These are phyloP conservation scores for Phenganax stokvisi DNA, from an alignment of 92 coral and sea anemone genomes.

Conservation along the genomic window DNA sequence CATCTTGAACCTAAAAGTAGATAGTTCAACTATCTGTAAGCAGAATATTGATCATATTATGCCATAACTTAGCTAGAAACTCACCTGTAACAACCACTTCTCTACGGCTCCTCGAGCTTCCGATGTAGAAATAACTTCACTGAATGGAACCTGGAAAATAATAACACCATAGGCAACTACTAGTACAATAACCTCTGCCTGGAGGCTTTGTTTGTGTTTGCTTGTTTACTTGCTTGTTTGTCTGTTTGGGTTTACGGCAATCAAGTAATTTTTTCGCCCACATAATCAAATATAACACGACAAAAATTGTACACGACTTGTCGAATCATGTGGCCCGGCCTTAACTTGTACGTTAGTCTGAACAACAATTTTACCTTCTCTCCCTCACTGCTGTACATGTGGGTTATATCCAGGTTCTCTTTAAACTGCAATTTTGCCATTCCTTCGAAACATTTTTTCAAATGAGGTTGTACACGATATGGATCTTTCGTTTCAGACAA, in stretches of 20 bases:
- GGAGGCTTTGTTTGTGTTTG: background rate
- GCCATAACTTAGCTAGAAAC: background rate
- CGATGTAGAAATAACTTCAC: constrained; percentile 88
- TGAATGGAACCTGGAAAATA: constrained; percentile 71
- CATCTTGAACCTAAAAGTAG: constrained; percentile 68
- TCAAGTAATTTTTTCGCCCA: no score
- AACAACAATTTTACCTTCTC: constrained; percentile 62
- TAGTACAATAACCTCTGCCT: background rate
- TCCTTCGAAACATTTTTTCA: constrained; percentile 98
- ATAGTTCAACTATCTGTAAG: background rate
- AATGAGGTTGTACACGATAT: constrained; percentile 98
- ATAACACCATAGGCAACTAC: background rate
- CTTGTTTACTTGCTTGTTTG: no score
- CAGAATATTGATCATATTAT: background rate
- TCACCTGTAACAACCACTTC: constrained; percentile 88
- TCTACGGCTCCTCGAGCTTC: constrained; percentile 99
- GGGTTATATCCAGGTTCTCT: constrained; percentile 76
- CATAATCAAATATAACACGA: no score
- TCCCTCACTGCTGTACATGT: constrained; percentile 97
- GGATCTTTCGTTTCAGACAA: constrained; percentile 98
- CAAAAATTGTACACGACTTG: no score
- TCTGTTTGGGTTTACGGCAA: no score
- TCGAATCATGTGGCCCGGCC: no score
- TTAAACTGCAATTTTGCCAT: constrained; percentile 94
- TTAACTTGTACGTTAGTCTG: no score